Conservation (phyloP, 2,113 vertebrate genomes). For the Garra rufa region DNA sequence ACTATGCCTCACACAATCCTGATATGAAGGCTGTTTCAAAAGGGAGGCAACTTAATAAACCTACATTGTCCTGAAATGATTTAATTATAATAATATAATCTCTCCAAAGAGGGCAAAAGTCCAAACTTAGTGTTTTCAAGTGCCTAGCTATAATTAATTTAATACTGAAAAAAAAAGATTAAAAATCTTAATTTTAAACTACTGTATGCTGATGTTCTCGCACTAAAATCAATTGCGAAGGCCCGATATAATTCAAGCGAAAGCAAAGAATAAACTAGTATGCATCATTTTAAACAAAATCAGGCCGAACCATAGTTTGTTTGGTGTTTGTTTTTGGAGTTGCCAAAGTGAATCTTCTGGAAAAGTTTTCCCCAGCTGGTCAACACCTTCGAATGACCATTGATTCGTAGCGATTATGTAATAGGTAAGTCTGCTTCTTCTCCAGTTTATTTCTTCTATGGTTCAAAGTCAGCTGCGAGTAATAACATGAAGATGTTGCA, state of each 20-base stretch:
- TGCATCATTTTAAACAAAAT: not conserved
- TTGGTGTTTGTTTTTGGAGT: not conserved
- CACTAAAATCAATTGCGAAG: not conserved
- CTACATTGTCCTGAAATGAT: not conserved
- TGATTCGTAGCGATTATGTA: not conserved
- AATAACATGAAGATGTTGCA: not conserved
- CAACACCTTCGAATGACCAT: not conserved
- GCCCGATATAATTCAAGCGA: not conserved
- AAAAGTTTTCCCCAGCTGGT: not conserved
- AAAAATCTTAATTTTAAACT: not conserved
- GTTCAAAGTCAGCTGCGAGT: not conserved
- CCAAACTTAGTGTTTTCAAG: not conserved
- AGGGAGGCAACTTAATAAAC: not conserved
- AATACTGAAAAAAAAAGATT: not conserved
- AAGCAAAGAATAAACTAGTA: not conserved
- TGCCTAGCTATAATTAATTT: not conserved
- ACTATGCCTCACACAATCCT: slow-evolving; percentile 41
- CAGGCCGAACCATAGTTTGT: not conserved
- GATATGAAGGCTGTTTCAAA: not conserved
- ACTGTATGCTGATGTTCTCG: not conserved
- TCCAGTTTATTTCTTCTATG: not conserved
- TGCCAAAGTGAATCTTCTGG: not conserved
- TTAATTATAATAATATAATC: not conserved
- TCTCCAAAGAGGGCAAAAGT: not conserved
- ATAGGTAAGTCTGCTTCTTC: not conserved